Base-by-base conservation (phyloP, 2,888 invertebrate genomes). In the Euphydryas editha region DNA sequence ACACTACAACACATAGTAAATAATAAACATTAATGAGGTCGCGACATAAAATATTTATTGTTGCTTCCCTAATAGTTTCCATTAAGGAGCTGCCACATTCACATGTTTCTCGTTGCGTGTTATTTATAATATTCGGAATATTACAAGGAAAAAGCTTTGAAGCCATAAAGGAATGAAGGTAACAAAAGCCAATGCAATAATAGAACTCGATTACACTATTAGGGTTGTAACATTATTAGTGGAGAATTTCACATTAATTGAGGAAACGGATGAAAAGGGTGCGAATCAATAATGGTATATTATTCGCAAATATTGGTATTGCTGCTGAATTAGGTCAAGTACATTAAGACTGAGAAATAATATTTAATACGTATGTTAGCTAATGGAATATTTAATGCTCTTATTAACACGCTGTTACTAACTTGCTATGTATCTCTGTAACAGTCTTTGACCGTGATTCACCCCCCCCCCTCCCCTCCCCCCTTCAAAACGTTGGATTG, bases 101-200 rank as follows among this genome's bases (percentile, higher is more conserved):
- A 62, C 49, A 51, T 24, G 59, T 66, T 56, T 62, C 67, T 68
- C 36, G 59, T 66, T 51, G 69, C 71, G 70, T 68, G 70, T 63
- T 55, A 67, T 17, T 36, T 36, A 36, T 54, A 54, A 62, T 57
- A 42, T 54, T 46, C 61, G 36, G 47, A 65, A 68, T 51, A 55
- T 63, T 63, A 62, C 20, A 59, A 67, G 54, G 65, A 47, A 65
- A 67, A 68, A 65, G 21, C 44, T 64, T 56, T 60, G 54, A 67
- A 69, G 49, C 56, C 61, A 49, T 62, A 55, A 47, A 63, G 59
- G 60, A 64, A 44, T n/a, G n/a, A 59, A 62, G 67, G 59, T n/a
- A 62, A 70, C 69, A 65, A 73, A 70, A 69, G 69, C 67, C 66
- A 67, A 66, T 62, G 67, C 55, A 66, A 63, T 68, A 68, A 70